A percentile compares a stretch with the other conserved stretches of the same genome.
phyloP scores from a whole-genome alignment of 1,140 invertebrate genomes.

The Protaetia brevitarsis region DNA sequence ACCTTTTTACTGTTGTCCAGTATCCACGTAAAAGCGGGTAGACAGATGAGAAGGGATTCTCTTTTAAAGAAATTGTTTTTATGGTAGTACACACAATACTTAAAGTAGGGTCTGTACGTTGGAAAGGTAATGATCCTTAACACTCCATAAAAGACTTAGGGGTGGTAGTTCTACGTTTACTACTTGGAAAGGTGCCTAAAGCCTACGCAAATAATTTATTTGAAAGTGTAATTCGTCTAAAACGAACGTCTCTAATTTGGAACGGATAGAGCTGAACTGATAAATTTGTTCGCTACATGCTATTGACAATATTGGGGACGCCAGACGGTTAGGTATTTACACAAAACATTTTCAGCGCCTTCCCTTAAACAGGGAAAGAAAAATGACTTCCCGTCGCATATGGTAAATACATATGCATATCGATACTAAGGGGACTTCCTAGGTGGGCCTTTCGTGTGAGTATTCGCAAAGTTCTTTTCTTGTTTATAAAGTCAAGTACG shows the following conservation, averaged over 20 bases:
- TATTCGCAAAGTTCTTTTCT: too few relatives aligned
- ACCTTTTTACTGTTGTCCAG: not conserved
- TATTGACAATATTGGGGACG: too few relatives aligned
- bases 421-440: too few relatives aligned
- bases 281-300: too few relatives aligned
- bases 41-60: not conserved
- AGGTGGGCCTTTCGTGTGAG: not conserved
- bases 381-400: not conserved
- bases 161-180: not conserved
- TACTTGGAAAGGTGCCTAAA: not conserved
- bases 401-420: not conserved
- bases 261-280: too few relatives aligned
- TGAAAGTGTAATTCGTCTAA: too few relatives aligned
- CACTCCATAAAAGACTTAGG: not conserved
- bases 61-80: conserved; percentile 14
- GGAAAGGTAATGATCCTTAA: conserved; percentile 13
- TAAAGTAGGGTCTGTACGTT: not conserved
- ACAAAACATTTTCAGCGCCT: not conserved
- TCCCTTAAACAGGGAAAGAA: not conserved
- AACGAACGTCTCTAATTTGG: too few relatives aligned
- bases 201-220: not conserved
- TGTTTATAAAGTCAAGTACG: too few relatives aligned
- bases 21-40: not conserved
- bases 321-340: too few relatives aligned
- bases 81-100: not conserved